Base-by-base conservation (phyloP, 2,797 vertebrate genomes). In the Mus spretus region DNA sequence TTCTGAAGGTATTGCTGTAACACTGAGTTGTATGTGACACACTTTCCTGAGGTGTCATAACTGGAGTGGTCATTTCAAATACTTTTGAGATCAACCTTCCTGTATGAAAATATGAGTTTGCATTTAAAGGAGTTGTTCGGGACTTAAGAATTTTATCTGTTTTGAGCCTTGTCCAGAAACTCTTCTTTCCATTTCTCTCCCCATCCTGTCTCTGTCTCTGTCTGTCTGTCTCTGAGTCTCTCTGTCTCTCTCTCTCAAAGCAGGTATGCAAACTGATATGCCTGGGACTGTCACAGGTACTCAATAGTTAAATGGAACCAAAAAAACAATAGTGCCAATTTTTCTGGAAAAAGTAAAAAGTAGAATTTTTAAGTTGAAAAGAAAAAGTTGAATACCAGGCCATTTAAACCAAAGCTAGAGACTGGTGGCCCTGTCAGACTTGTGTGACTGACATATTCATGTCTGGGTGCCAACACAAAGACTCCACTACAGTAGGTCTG, bases 1-100 rank as follows among this genome's bases (percentile, higher is more conserved):
- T 77, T 98, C 96, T 98, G 85, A 95, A 97, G 96, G 20, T 92
- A 94, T 53, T 13, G 12, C 86, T 61, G 93, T 96, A 97, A 96
- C 86, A 87, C 78, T 93, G 97, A 92, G 15, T 74, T 44, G 85
- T 89, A 34, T 4, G 8, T 24, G 50, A 26, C 4, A 88, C 92
- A 92, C 28, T 95, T 98, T 67, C 15, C 63, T 20, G 81, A 74
- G 11, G 50, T 44, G 14, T 93, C 92, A 31, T 11, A 87, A 44
- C 81, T 61, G 93, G 4, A 0, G 63, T 22, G 37, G 40, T 75
- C 93, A 96, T 22, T 85, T 96, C 81, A 57, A 92, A 78, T 96
- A 95, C 44, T 44, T 44, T 98, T 2, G 57, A 59, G 85, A 59
- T 87, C 94, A 93, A 80, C 22, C 72, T 84, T 37, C 79, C 81